Percentiles rank a stretch among this genome's conserved stretches.
Conservation (phyloP, 2,113 vertebrate genomes). For the Ptyas mucosa region DNA sequence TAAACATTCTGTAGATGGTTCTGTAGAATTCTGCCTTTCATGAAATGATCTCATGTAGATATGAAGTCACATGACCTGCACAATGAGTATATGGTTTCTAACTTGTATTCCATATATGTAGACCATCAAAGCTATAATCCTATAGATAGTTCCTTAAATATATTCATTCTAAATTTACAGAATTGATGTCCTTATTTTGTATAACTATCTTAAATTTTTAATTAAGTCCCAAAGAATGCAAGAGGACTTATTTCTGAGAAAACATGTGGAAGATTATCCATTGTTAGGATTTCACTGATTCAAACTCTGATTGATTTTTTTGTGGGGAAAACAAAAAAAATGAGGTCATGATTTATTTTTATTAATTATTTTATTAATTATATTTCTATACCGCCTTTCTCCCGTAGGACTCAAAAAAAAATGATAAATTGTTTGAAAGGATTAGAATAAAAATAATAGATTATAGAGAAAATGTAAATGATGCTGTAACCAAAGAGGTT, state of each 20-base stretch:
- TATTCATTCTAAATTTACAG: background rate
- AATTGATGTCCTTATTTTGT: background rate
- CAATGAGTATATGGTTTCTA: background rate
- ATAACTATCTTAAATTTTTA: background rate
- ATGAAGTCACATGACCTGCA: background rate
- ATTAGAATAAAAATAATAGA: too few relatives aligned
- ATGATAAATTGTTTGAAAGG: too few relatives aligned
- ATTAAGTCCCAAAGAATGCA: background rate
- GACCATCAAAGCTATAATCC: background rate
- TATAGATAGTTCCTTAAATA: background rate
- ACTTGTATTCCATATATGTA: background rate
- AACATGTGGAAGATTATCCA: background rate
- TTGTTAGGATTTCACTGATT: background rate
- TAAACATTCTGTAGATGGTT: background rate
- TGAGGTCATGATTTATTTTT: too few relatives aligned
- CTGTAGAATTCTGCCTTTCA: background rate
- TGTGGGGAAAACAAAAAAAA: too few relatives aligned
- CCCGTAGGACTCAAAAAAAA: too few relatives aligned
- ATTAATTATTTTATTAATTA: too few relatives aligned
- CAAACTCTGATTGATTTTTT: background rate
- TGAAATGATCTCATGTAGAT: background rate
- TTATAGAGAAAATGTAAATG: too few relatives aligned
- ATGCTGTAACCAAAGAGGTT: too few relatives aligned
- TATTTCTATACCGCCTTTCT: too few relatives aligned
- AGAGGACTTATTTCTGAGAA: background rate